A percentile compares a stretch with the other conserved stretches of the same genome.
These are phyloP conservation scores for Lindbergichthys nudifrons DNA, from an alignment of 2,797 vertebrate genomes.

Conservation along the genomic window DNA sequence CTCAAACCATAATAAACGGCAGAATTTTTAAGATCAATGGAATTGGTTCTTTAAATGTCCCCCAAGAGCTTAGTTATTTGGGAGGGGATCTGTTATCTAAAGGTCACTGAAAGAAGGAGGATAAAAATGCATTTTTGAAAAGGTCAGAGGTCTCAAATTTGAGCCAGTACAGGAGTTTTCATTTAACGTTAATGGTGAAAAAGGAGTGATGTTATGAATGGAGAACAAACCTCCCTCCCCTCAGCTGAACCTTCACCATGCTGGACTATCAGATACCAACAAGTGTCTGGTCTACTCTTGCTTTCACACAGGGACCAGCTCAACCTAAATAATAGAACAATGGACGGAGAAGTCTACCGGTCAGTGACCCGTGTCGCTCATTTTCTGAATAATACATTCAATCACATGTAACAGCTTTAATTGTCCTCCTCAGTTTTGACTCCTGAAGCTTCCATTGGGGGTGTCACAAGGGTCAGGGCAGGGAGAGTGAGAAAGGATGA, in stretches of 20 bases:
- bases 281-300: background rate
- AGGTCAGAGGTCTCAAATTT: conserved; percentile 54
- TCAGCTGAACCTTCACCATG: background rate
- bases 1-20: conserved; percentile 23
- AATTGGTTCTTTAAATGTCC: conserved; percentile 50
- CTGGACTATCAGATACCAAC: background rate
- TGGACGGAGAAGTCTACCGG: background rate
- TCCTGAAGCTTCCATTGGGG: background rate
- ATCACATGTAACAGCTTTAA: conserved; percentile 11
- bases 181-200: conserved; percentile 14
- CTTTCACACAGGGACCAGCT: background rate
- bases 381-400: conserved; percentile 17
- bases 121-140: conserved; percentile 62
- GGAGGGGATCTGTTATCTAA: conserved; percentile 60
- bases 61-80: conserved; percentile 37
- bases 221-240: background rate
- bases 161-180: conserved; percentile 25
- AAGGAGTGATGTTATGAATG: background rate
- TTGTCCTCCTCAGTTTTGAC: conserved; percentile 25
- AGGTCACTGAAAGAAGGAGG: conserved; percentile 55
- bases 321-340: background rate
- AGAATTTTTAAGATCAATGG: conserved; percentile 35
- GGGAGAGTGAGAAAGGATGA: conserved; percentile 29
- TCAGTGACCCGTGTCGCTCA: conserved; percentile 1
- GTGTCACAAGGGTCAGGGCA: conserved; percentile 10